These are phyloP conservation scores for Kryptolebias ocellatus DNA, from an alignment of 2,797 vertebrate species.

Conservation along the genomic window DNA sequence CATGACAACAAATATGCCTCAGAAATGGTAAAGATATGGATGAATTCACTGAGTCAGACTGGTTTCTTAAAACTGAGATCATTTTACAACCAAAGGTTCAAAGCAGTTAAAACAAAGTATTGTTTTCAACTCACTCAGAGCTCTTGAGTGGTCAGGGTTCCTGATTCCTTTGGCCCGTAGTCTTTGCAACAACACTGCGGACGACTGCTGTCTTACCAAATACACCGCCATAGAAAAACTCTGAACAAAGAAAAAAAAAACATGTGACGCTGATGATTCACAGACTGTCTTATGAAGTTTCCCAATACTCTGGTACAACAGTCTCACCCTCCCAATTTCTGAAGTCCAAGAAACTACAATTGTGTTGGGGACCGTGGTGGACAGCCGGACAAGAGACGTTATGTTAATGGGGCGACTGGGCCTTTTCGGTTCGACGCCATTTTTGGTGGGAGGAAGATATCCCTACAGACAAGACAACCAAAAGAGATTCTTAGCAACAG, in stretches of 20 bases:
- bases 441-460: conserved; percentile 99
- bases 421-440: conserved; percentile 99
- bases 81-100: too few species aligned
- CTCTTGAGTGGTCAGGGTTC: conserved; percentile 98
- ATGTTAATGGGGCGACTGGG: conserved; percentile 99
- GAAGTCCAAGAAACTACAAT: conserved; percentile 98
- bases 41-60: too few species aligned
- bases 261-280: neutral
- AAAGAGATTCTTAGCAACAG: conserved; percentile 17
- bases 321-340: conserved; percentile 95
- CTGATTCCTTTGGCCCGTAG: conserved; percentile 97
- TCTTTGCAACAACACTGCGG: conserved; percentile 94
- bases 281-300: neutral
- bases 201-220: conserved; percentile 96
- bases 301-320: neutral
- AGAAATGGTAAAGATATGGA: too few species aligned
- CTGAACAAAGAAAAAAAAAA: conserved; percentile 72
- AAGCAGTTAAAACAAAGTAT: neutral
- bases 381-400: conserved; percentile 95
- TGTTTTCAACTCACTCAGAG: conserved; percentile 87
- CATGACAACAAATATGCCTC: too few species aligned
- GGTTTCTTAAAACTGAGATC: too few species aligned
- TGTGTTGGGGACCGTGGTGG: conserved; percentile 97
- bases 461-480: conserved; percentile 80
- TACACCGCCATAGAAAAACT: conserved; percentile 99